A percentile compares a stretch with the other conserved stretches of the same genome.
Evolutionary conservation across 2,888 invertebrate species (phyloP).

Genomic region (Fragum whitleyi): DNA sequence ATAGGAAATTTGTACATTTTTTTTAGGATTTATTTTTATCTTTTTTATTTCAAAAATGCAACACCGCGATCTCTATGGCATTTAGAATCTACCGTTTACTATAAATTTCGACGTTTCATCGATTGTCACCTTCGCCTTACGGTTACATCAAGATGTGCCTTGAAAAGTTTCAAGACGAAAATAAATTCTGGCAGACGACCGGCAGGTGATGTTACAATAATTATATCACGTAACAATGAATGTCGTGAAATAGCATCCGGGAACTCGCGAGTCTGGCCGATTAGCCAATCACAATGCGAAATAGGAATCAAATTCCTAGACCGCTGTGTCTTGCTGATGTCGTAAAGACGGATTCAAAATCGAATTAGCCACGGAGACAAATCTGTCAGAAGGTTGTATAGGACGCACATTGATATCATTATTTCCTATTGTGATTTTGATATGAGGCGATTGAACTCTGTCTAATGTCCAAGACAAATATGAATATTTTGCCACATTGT

Average conservation of each 20-base stretch:
- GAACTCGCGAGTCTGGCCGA: not conserved
- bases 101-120: no score
- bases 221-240: conserved; percentile 19
- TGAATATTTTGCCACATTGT: not conserved
- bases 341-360: not conserved
- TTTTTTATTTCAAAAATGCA: no score
- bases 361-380: not conserved
- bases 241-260: conserved; percentile 2
- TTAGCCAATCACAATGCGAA: not conserved
- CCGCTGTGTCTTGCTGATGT: not conserved
- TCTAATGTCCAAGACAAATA: not conserved
- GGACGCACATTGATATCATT: not conserved
- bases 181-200: not conserved
- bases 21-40: no score
- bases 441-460: not conserved
- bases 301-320: conserved; percentile 4
- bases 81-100: no score
- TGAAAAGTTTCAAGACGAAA: not conserved
- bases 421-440: not conserved
- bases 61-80: no score
- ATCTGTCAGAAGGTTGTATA: not conserved
- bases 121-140: no score
- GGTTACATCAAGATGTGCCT: no score
- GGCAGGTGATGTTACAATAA: conserved; percentile 3
- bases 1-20: no score